Evolutionary conservation across 1,140 invertebrate species (phyloP), one percentile per base, ranked within the genome.

Genomic region (Charaxes varanes): DNA sequence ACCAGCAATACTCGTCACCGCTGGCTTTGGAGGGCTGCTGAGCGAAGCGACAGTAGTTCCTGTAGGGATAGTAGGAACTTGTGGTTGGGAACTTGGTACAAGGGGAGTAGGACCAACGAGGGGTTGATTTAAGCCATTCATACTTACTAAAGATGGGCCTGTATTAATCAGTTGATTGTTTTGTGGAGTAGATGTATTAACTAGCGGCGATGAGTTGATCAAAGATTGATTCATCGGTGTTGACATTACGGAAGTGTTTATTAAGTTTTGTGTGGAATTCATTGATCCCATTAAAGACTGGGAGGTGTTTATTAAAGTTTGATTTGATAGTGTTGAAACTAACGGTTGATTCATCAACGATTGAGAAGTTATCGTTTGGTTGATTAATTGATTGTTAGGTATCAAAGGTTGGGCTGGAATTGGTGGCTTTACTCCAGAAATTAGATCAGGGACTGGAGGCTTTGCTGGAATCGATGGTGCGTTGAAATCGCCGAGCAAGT

Each of bases 341-440:
- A 44, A 17, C 4, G 41, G 48, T 12, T 37, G 26, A 15, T 24
- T 27, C 5, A 37, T 34, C 14, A 52, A 22, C 0, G 51, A 41
- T 23, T 53, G 52, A n/a, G 53, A 21, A 46, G 61, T 21, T 22
- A 44, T 16, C 1, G 28, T 23, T 33, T 59, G 53, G 38, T 41
- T 50, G 57, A 61, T 24, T 19, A 54, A 17, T 7, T 56, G 41
- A 17, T 37, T 40, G 10, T 22, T 48, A 7, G 40, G 37, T 6
- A 48, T 41, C 10, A 53, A 24, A 6, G 47, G 51, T 42, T 54
- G 55, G 4, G 47, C 15, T 19, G 64, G 47, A 32, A 59, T 47
- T 2, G 43, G 8, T 12, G 71, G 68, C 65, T 81, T 81, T 0
- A 77, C 72, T 0, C 74, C 77, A 3, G 77, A 79, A 12, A 81